Percentiles rank a stretch among this genome's conserved stretches.
These are phyloP conservation scores for Thymelicus lineola DNA, from an alignment of 2,888 invertebrate genomes.

Conservation along the genomic window DNA sequence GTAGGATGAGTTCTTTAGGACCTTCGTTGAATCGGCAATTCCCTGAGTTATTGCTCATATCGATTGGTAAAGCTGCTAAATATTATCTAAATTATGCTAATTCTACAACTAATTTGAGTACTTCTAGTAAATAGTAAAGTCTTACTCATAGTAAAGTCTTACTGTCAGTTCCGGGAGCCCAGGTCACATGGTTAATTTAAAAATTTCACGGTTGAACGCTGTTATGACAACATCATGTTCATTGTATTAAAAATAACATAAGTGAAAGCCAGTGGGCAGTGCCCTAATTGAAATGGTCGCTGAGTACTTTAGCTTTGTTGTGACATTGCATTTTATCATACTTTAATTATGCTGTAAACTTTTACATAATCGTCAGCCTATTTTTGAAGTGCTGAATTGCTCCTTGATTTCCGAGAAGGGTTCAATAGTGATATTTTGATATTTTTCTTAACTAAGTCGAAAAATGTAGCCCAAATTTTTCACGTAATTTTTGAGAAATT, in stretches of 20 bases:
- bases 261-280: not conserved
- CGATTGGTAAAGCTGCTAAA: too few relatives aligned
- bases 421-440: too few relatives aligned
- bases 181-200: not conserved
- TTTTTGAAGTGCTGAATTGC: not conserved
- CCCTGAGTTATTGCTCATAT: too few relatives aligned
- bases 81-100: too few relatives aligned
- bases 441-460: too few relatives aligned
- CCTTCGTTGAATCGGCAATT: too few relatives aligned
- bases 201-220: slow-evolving; percentile 7
- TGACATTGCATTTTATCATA: not conserved
- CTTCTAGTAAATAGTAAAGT: too few relatives aligned
- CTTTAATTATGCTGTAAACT: not conserved
- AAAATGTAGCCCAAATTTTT: too few relatives aligned
- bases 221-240: slow-evolving; percentile 1
- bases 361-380: not conserved
- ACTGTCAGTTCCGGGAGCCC: not conserved
- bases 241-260: slow-evolving; percentile 6
- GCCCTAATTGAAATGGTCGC: slow-evolving; percentile 1
- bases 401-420: too few relatives aligned
- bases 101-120: too few relatives aligned
- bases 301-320: not conserved
- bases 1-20: too few relatives aligned
- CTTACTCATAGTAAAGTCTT: not conserved
- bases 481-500: too few relatives aligned